phyloP scores from a whole-genome alignment of 1,140 invertebrate genomes.

The Zaprionus camerounensis region DNA sequence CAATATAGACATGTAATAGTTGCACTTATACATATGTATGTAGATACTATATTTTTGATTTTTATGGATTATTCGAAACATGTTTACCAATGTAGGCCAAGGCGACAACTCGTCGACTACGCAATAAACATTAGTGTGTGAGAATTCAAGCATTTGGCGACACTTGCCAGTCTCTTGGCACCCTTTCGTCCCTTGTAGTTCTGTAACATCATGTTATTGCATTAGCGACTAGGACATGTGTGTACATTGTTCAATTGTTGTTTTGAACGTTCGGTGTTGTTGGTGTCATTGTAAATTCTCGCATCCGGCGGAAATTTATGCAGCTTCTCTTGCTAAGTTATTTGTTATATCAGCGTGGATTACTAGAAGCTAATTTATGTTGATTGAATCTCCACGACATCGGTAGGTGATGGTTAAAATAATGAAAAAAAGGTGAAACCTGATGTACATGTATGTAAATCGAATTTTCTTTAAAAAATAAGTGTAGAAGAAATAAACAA shows the following conservation, averaged over 20 bases:
- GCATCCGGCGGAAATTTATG: slow-evolving; percentile 35
- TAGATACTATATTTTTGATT: neutral
- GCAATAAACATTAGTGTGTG: slow-evolving; percentile 13
- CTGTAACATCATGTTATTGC: slow-evolving; percentile 30
- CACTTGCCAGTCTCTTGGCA: slow-evolving; percentile 1
- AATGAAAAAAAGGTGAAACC: neutral
- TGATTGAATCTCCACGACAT: slow-evolving; percentile 3
- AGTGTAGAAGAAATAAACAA: neutral
- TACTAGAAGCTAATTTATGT: slow-evolving; percentile 41
- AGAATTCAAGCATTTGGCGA: neutral
- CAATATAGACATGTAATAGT: slow-evolving; percentile 25
- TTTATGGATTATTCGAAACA: slow-evolving; percentile 5
- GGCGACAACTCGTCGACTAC: slow-evolving; percentile 28
- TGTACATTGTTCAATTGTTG: slow-evolving; percentile 25
- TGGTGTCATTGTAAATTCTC: neutral
- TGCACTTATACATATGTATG: too few relatives aligned
- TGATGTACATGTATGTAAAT: neutral
- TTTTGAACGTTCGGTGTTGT: neutral
- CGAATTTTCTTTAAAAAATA: neutral
- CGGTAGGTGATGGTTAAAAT: neutral
- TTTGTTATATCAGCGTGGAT: slow-evolving; percentile 22
- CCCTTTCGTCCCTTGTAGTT: neutral
- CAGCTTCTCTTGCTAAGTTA: slow-evolving; percentile 19
- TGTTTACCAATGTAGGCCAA: slow-evolving; percentile 22
- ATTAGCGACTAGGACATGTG: slow-evolving; percentile 40